A percentile compares a stretch with the other conserved stretches of the same genome.
phyloP scores from a whole-genome alignment of 2,888 invertebrate species.

The Agrotis puta region DNA sequence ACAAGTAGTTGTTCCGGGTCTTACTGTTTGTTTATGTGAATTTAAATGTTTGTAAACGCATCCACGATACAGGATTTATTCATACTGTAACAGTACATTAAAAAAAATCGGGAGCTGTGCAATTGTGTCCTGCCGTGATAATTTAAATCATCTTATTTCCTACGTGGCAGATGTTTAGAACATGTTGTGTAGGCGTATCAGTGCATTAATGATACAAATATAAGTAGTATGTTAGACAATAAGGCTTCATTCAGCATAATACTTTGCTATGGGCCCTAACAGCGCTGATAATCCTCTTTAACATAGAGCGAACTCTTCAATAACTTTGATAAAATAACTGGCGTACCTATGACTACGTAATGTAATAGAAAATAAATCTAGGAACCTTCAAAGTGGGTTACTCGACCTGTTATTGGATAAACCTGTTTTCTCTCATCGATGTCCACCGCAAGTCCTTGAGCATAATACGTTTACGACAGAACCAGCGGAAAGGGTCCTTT shows the following conservation, averaged over 20 bases:
- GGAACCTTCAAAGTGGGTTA: constrained; percentile 45
- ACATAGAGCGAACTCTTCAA: neutral
- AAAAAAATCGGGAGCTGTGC: too few relatives aligned
- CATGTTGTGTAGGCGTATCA: neutral
- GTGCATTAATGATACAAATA: neutral
- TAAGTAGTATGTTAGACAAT: neutral
- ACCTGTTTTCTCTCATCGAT: constrained; percentile 57
- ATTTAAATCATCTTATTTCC: neutral
- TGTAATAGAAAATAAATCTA: constrained; percentile 49
- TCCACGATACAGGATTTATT: too few relatives aligned
- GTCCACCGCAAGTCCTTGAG: constrained; percentile 49
- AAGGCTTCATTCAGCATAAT: too few relatives aligned
- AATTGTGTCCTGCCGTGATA: neutral
- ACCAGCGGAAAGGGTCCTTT: constrained; percentile 33
- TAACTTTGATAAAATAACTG: constrained; percentile 24
- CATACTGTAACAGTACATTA: too few relatives aligned
- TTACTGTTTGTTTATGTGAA: too few relatives aligned
- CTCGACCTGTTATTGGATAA: constrained; percentile 57
- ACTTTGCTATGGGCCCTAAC: neutral
- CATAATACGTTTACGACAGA: constrained; percentile 45
- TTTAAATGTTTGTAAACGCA: too few relatives aligned
- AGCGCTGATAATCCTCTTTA: neutral
- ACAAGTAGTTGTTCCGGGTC: too few relatives aligned
- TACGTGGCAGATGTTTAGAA: neutral
- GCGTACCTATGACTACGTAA: constrained; percentile 17